Evolutionary conservation across 1,140 invertebrate species (phyloP).

Genomic region (Cryptotermes secundus): DNA sequence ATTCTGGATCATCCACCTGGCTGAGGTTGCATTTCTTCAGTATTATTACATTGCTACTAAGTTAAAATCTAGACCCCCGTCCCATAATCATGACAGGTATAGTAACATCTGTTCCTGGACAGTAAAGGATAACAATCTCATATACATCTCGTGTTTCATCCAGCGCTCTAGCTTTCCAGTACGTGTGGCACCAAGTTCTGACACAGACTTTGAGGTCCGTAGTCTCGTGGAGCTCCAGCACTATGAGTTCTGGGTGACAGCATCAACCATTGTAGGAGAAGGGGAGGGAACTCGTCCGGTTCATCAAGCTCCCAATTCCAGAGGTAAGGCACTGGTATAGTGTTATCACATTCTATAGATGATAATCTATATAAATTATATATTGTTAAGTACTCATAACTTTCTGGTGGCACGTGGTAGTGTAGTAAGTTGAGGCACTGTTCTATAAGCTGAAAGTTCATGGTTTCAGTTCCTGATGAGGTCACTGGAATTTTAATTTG

Average conservation of each 20-base stretch:
- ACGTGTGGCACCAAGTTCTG: not conserved
- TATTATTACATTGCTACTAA: no score
- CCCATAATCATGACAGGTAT: no score
- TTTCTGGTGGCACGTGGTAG: no score
- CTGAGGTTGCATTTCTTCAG: no score
- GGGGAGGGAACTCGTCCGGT: constrained; percentile 64
- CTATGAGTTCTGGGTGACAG: constrained; percentile 86
- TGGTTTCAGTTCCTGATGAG: no score
- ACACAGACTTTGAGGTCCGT: constrained; percentile 24
- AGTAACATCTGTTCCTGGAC: no score
- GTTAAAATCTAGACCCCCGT: no score
- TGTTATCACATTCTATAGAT: not conserved
- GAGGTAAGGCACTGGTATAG: constrained; percentile 54
- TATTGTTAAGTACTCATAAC: not conserved
- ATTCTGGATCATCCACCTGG: no score
- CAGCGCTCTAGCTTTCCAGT: constrained; percentile 18
- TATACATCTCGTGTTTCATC: not conserved
- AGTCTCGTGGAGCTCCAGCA: constrained; percentile 54
- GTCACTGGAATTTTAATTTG: no score
- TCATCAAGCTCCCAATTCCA: constrained; percentile 64
- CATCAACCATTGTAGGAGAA: constrained; percentile 76
- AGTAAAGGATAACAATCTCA: no score
- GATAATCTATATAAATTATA: not conserved
- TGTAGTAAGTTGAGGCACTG: no score
- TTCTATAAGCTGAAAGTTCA: no score